Conservation (phyloP, 2,113 vertebrate genomes). For the Carassius carassius region DNA sequence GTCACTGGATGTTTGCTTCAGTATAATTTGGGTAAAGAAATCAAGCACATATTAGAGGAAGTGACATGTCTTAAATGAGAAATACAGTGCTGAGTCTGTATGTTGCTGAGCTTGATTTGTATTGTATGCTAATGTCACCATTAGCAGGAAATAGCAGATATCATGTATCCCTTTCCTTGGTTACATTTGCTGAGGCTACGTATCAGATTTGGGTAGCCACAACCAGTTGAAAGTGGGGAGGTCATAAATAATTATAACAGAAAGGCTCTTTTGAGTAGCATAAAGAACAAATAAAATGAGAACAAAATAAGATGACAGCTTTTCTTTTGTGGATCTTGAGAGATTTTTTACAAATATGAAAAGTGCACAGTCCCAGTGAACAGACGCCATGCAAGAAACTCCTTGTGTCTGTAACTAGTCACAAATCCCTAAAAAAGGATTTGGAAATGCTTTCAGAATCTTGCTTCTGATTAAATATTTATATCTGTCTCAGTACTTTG, state of each 20-base stretch:
- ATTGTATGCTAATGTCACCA: background rate
- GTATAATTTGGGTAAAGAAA: background rate
- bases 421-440: conserved; percentile 11
- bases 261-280: background rate
- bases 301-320: background rate
- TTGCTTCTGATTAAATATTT: conserved; percentile 64
- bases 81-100: background rate
- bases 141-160: background rate
- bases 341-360: background rate
- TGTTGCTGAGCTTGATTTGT: background rate
- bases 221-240: background rate
- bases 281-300: background rate
- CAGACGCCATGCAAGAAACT: background rate
- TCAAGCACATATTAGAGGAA: background rate
- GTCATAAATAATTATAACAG: background rate
- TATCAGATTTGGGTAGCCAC: background rate
- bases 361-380: background rate
- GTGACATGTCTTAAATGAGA: background rate
- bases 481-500: conserved; percentile 60
- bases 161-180: background rate
- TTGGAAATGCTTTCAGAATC: conserved; percentile 44
- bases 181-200: background rate
- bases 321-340: background rate
- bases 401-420: conserved; percentile 8
- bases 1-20: background rate